phyloP scores from a whole-genome alignment of 2,888 invertebrate genomes.

The Drosophila austrosaltans region DNA sequence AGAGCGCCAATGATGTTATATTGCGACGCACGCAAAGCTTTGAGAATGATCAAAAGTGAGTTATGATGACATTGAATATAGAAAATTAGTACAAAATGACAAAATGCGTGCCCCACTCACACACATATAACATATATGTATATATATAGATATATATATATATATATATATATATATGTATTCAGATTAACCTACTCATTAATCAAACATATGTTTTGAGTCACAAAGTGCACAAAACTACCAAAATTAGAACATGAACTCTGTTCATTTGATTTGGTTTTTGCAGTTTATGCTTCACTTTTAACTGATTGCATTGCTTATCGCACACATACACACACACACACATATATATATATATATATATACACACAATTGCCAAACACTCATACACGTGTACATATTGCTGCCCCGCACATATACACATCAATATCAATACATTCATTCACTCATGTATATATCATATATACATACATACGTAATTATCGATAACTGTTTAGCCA shows the following conservation, averaged over 20 bases:
- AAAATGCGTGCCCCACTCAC: conserved; percentile 61
- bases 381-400: too few species aligned
- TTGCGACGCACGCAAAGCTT: conserved; percentile 93
- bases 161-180: conserved; percentile 21
- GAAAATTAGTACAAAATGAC: conserved; percentile 34
- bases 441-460: conserved; percentile 22
- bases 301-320: conserved; percentile 59
- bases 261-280: conserved; percentile 44
- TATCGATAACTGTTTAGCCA: conserved; percentile 48
- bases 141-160: conserved; percentile 47
- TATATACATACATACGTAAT: conserved; percentile 20
- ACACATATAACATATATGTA: conserved; percentile 30
- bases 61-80: conserved; percentile 67
- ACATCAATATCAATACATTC: conserved; percentile 10
- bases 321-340: conserved; percentile 13
- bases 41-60: conserved; percentile 94
- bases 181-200: conserved; percentile 38
- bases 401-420: not conserved
- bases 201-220: conserved; percentile 43
- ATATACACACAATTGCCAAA: not conserved
- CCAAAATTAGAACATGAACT: not conserved
- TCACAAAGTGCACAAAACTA: conserved; percentile 59
- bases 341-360: conserved; percentile 25
- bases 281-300: conserved; percentile 70
- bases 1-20: conserved; percentile 86